Evolutionary conservation across 2,888 invertebrate genomes (phyloP).

Genomic region (Onthophagus sagittarius): DNA sequence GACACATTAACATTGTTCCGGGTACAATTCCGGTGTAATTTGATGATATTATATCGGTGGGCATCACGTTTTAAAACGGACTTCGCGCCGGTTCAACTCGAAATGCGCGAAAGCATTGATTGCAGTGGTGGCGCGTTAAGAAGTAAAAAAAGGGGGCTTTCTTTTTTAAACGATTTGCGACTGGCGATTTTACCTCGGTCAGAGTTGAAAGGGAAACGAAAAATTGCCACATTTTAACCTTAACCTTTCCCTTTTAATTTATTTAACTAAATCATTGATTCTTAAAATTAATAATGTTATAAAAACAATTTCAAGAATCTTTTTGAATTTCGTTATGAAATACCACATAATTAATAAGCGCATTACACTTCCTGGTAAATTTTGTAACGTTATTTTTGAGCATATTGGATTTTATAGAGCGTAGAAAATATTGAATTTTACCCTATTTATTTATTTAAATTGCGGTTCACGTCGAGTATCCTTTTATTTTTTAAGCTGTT

Average conservation of each 20-base stretch:
- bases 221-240: neutral
- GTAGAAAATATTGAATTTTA: neutral
- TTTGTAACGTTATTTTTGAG: neutral
- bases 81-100: neutral
- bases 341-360: neutral
- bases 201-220: neutral
- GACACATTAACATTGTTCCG: constrained; percentile 25
- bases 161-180: neutral
- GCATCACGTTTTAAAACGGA: neutral
- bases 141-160: neutral
- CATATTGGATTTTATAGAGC: neutral
- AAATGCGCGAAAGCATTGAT: neutral
- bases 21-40: neutral
- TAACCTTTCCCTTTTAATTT: neutral
- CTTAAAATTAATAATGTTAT: neutral
- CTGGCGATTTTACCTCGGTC: neutral
- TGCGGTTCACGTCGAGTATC: neutral
- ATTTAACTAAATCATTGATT: neutral
- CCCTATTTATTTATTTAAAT: neutral
- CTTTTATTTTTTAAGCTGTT: neutral
- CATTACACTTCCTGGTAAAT: neutral
- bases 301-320: neutral
- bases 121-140: neutral
- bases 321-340: neutral
- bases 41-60: neutral